Base-by-base conservation (phyloP, 2,113 vertebrate species). In the Hippocampus guttulatus region DNA sequence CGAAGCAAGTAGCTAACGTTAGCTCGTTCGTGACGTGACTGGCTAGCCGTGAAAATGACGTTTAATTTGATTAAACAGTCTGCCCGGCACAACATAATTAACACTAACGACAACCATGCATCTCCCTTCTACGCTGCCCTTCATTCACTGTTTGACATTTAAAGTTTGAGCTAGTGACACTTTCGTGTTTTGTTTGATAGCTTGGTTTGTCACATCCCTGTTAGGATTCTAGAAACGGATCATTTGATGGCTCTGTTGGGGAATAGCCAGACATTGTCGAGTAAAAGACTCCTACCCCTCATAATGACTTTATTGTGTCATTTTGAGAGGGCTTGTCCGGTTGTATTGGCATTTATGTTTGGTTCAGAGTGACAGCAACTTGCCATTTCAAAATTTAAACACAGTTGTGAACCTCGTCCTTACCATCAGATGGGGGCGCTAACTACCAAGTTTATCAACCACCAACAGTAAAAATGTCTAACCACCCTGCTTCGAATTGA, bases 361-460 rank as follows among this genome's bases (percentile, higher is more conserved):
- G 23, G 3, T 9, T 80, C 30, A 70, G 69, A 55, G 70, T 60
- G 65, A 67, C 47, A 67, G 47, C 3, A 79, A 79, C 75, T 74
- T 82, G n/a, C 51, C 5, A 54, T 30, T 67, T 60, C 49, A 30
- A 20, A 77, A 71, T 81, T 40, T 5, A 64, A 57, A 64, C 54
- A 51, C n/a, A 74, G 15, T 23, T 25, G 40, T 33, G 45, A 55
- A n/a, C 57, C 14, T 21, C 7, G 21, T 67, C 43, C 51, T 30
- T 8, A n/a, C n/a, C 64, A 23, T 81, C 88, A 84, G 78, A 27
- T 4, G 88, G 75, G 83, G 90, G 88, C 79, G 81, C 88, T 75
- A 75, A 63, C 15, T 15, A 69, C 73, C 52, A 80, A 69, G 58
- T 70, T 6, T 21, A 74, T 15, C 57, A 47, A 60, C 23, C 23